Conservation (phyloP, 92 coral and sea anemone genomes). For the Palythoa heliodiscus region DNA sequence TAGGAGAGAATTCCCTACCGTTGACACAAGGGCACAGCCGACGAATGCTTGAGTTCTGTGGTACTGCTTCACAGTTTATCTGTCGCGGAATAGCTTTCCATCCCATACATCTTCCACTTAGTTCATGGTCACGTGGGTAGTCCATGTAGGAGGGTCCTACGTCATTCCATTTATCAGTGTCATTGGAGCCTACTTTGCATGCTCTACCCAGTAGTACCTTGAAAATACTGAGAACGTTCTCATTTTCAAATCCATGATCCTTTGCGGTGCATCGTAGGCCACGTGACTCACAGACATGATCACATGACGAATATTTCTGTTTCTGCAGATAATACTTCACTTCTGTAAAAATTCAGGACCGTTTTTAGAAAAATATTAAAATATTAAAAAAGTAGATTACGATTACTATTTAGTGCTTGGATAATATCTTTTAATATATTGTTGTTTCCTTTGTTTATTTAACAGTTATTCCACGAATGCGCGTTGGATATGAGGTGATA, state of each 20-base stretch:
- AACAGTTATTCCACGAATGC: too few species aligned
- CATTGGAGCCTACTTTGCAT: not conserved
- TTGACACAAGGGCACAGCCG: conserved; percentile 7
- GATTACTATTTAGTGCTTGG: too few species aligned
- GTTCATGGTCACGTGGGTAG: not conserved
- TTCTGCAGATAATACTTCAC: not conserved
- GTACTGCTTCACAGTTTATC: not conserved
- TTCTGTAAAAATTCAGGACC: not conserved
- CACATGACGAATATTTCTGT: not conserved
- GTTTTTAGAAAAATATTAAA: not conserved
- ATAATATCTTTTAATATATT: not conserved
- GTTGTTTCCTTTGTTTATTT: too few species aligned
- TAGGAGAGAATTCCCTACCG: not conserved
- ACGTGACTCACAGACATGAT: conserved; percentile 7
- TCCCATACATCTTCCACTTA: not conserved
- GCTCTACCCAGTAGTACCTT: not conserved
- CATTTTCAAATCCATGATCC: conserved; percentile 15
- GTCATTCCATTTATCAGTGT: not conserved
- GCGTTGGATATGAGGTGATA: too few species aligned
- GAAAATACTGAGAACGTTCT: not conserved
- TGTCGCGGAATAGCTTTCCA: not conserved
- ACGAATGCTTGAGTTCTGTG: not conserved
- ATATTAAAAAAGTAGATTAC: too few species aligned
- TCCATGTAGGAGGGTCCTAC: not conserved
- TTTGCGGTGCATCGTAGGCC: conserved; percentile 7